A percentile compares a stretch with the other conserved stretches of the same genome.
Conservation (phyloP, 2,888 invertebrate species). For the Limnephilus auricula region DNA sequence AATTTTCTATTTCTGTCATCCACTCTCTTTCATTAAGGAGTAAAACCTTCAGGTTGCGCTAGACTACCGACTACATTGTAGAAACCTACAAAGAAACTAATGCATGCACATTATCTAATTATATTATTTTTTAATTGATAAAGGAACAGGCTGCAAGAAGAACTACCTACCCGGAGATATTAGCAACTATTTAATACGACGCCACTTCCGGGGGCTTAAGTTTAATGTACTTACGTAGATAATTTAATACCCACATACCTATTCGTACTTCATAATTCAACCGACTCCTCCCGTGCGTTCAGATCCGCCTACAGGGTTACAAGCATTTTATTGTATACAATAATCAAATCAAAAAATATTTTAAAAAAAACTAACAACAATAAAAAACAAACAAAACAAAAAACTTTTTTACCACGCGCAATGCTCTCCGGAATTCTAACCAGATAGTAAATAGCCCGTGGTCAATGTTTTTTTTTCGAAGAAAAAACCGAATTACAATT, state of each 20-base stretch:
- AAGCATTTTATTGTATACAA: neutral
- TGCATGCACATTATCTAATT: neutral
- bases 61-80: neutral
- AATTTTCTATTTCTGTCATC: neutral
- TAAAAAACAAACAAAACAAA: no score
- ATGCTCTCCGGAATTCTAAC: no score
- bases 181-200: neutral
- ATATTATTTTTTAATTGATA: neutral
- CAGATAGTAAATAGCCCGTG: no score
- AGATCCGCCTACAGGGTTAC: neutral
- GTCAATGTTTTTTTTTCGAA: no score
- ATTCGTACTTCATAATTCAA: neutral
- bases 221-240: neutral
- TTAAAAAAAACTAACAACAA: no score
- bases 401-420: no score
- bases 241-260: neutral
- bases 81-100: neutral
- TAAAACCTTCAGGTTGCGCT: neutral
- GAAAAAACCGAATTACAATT: no score
- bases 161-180: neutral
- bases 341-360: no score
- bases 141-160: neutral
- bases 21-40: neutral
- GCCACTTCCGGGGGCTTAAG: neutral
- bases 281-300: neutral